Percentiles rank a stretch among this genome's conserved stretches.
phyloP scores from a whole-genome alignment of 2,888 invertebrate genomes.

The Caenorhabditis macrosperma region DNA sequence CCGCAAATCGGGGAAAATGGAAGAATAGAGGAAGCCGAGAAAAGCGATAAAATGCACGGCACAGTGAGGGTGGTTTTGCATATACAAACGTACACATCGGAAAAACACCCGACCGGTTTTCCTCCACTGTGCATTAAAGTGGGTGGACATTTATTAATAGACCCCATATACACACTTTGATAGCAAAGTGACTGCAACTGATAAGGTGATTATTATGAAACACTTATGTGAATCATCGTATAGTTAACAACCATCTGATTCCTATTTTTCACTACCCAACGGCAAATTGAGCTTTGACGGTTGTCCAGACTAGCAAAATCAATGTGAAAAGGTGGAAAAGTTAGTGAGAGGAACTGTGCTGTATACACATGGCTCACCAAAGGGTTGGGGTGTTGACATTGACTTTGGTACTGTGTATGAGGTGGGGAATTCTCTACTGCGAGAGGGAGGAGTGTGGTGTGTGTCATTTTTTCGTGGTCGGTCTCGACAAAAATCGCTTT shows the following conservation, averaged over 20 bases:
- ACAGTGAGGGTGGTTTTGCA: background rate
- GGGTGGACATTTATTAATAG: background rate
- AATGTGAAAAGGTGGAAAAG: slow-evolving; percentile 24
- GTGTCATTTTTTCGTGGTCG: background rate
- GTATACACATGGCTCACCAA: slow-evolving; percentile 46
- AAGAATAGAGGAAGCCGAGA: too few relatives aligned
- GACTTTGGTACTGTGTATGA: slow-evolving; percentile 52
- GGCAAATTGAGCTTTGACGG: too few relatives aligned
- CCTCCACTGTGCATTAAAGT: too few relatives aligned
- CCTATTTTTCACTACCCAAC: background rate
- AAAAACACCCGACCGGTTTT: background rate
- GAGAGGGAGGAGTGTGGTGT: background rate
- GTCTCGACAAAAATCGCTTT: background rate
- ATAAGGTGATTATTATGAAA: background rate
- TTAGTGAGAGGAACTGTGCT: slow-evolving; percentile 41
- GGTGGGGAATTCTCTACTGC: background rate
- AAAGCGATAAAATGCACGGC: too few relatives aligned
- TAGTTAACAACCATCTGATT: background rate
- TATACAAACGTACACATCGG: background rate
- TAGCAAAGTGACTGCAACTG: background rate
- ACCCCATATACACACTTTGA: background rate
- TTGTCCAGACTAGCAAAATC: slow-evolving; percentile 4
- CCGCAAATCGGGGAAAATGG: background rate
- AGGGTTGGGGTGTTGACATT: slow-evolving; percentile 41
- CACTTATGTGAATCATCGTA: background rate